Evolutionary conservation across 2,113 vertebrate species (phyloP).

Genomic region (Chlamydotis undulata): DNA sequence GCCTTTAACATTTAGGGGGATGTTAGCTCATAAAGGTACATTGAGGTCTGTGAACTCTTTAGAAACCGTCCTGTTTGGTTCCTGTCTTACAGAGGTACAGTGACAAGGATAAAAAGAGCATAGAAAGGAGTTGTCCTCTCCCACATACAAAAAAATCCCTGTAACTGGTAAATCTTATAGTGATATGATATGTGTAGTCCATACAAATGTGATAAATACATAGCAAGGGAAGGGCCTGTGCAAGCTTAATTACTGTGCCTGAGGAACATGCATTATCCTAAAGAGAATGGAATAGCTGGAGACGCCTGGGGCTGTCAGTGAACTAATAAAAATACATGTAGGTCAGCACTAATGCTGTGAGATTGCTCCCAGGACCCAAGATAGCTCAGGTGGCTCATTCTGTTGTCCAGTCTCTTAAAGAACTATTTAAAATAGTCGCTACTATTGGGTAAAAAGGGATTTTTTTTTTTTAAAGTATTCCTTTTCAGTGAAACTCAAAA

Average conservation of each 20-base stretch:
- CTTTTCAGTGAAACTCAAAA: neutral
- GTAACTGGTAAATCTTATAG: neutral
- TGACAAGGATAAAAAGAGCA: neutral
- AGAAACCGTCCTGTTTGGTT: neutral
- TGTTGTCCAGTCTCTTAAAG: neutral
- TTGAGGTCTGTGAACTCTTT: neutral
- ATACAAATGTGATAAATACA: neutral
- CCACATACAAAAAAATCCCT: neutral
- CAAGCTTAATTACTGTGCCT: neutral
- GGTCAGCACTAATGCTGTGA: neutral
- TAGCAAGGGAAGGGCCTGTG: neutral
- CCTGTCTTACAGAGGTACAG: neutral
- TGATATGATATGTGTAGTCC: neutral
- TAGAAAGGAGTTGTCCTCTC: neutral
- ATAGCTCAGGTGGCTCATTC: neutral
- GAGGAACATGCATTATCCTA: neutral
- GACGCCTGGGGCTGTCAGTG: neutral
- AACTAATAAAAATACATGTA: neutral
- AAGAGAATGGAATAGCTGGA: neutral
- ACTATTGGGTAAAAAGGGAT: neutral
- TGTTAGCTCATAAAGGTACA: neutral
- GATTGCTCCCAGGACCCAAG: neutral
- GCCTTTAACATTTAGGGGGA: neutral
- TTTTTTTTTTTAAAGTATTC: neutral
- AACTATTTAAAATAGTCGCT: neutral